Percentiles rank a stretch among this genome's conserved stretches.
These are phyloP conservation scores for Drosophila tanythrix DNA, from an alignment of 2,888 invertebrate species.

Conservation along the genomic window DNA sequence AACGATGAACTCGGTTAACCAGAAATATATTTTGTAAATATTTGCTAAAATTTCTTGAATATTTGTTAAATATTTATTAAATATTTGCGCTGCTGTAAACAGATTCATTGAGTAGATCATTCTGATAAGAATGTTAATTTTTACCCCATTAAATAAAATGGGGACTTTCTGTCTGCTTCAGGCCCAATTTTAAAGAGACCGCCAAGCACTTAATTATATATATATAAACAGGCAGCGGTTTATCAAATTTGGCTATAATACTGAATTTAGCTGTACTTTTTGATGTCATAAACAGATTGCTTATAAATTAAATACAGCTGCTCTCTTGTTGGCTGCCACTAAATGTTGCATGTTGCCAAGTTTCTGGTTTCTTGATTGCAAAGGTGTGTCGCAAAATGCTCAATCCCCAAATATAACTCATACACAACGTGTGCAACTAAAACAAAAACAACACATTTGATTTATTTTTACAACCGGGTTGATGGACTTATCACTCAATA, in stretches of 20 bases:
- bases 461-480: slow-evolving; percentile 18
- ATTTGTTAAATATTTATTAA: neutral
- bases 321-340: slow-evolving; percentile 1
- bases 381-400: neutral
- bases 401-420: slow-evolving; percentile 59
- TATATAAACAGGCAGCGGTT: neutral
- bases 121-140: neutral
- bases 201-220: neutral
- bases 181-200: neutral
- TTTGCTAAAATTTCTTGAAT: neutral
- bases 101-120: neutral
- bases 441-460: slow-evolving; percentile 7
- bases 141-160: neutral
- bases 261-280: neutral
- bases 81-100: neutral
- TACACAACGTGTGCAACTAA: slow-evolving; percentile 51
- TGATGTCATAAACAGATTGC: neutral
- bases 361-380: slow-evolving; percentile 1
- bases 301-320: neutral
- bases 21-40: slow-evolving; percentile 1
- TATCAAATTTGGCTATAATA: neutral
- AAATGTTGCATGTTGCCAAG: slow-evolving; percentile 35
- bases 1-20: slow-evolving; percentile 13
- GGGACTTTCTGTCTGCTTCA: neutral
- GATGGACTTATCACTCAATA: slow-evolving; percentile 32